phyloP scores from a whole-genome alignment of 1,140 invertebrate genomes.

The Wasmannia auropunctata region DNA sequence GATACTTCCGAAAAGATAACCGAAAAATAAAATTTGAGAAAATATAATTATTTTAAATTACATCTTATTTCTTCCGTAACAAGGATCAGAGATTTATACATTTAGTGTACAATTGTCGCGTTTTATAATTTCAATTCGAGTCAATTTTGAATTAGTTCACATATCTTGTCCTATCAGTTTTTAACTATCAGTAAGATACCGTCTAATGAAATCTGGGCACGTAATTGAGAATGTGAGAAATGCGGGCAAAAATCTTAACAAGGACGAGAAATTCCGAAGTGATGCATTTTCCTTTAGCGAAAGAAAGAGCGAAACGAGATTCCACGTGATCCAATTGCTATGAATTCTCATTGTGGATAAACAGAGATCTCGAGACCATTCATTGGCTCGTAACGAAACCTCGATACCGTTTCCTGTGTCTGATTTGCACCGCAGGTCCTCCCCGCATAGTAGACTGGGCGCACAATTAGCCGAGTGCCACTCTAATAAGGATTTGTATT shows the following conservation, averaged over 20 bases:
- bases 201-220: too few relatives aligned
- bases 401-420: conserved; percentile 59
- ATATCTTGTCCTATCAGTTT: not conserved
- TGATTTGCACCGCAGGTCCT: conserved; percentile 39
- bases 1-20: too few relatives aligned
- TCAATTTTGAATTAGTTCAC: not conserved
- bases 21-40: not conserved
- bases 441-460: conserved; percentile 37
- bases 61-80: not conserved
- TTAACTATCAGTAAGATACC: too few relatives aligned
- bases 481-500: conserved; percentile 72
- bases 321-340: not conserved
- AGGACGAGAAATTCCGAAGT: not conserved
- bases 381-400: conserved; percentile 63
- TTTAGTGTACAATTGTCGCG: not conserved
- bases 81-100: not conserved
- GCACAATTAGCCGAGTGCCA: conserved; percentile 70
- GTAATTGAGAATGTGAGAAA: too few relatives aligned
- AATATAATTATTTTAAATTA: not conserved
- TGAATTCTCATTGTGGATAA: conserved; percentile 52
- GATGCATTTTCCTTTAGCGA: not conserved
- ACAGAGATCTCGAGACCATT: conserved; percentile 34
- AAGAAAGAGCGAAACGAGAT: conserved; percentile 3
- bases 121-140: not conserved
- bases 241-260: not conserved